phyloP scores from a whole-genome alignment of 1,140 invertebrate species.

The Orchestia grillus region DNA sequence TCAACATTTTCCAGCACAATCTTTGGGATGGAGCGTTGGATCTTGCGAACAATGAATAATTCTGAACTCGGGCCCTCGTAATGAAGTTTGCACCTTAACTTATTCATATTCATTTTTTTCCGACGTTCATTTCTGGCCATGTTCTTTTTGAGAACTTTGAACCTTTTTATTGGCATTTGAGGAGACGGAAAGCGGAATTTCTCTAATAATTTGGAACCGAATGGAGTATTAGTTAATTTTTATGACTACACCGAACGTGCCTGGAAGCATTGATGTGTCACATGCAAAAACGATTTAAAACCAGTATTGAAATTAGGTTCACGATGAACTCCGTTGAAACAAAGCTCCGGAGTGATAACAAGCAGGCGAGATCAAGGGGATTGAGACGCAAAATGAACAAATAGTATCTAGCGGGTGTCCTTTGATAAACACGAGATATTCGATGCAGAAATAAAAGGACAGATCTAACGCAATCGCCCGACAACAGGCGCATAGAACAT shows the following conservation, averaged over 20 bases:
- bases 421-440: background rate
- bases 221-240: background rate
- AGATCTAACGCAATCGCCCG: too few relatives aligned
- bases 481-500: background rate
- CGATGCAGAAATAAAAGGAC: background rate
- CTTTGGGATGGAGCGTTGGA: background rate
- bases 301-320: background rate
- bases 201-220: background rate
- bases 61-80: background rate
- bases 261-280: background rate
- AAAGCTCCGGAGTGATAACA: background rate
- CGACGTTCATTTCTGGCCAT: background rate
- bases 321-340: background rate
- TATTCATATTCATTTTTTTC: background rate
- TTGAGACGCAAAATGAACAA: background rate
- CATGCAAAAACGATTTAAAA: background rate
- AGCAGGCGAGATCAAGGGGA: background rate
- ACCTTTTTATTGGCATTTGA: background rate
- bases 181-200: background rate
- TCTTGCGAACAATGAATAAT: background rate
- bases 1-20: background rate
- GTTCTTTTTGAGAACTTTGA: background rate
- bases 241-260: background rate
- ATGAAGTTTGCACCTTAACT: background rate
- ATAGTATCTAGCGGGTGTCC: background rate